Conservation (phyloP, 2,113 vertebrate genomes). For the Engraulis encrasicolus region DNA sequence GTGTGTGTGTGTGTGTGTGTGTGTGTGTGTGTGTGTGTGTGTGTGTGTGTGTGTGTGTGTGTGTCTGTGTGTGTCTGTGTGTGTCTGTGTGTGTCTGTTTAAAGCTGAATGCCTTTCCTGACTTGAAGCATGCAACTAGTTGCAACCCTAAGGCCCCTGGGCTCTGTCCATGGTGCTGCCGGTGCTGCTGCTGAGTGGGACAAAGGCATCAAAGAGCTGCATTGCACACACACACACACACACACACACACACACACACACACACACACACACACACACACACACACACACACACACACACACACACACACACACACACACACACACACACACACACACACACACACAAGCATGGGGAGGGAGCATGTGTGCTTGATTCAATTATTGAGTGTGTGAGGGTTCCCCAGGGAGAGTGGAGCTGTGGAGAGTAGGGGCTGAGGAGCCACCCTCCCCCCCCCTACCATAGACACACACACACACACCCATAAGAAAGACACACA, state of each 20-base stretch:
- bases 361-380: conserved; percentile 85
- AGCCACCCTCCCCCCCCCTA: conserved; percentile 66
- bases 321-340: conserved; percentile 29
- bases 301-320: background rate
- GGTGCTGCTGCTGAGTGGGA: conserved; percentile 65
- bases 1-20: too few relatives aligned
- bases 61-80: too few relatives aligned
- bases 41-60: too few relatives aligned
- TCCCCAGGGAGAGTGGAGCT: conserved; percentile 78
- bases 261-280: background rate
- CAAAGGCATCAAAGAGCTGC: conserved; percentile 70
- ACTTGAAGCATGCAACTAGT: conserved; percentile 69
- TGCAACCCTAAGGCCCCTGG: conserved; percentile 65
- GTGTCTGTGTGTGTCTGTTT: background rate
- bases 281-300: background rate
- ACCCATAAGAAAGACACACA: too few relatives aligned
- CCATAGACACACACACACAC: conserved; percentile 90
- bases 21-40: too few relatives aligned
- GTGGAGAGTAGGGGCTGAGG: conserved; percentile 51
- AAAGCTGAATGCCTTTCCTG: conserved; percentile 37
- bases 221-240: conserved; percentile 19
- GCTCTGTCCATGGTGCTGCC: conserved; percentile 69
- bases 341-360: conserved; percentile 64
- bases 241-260: background rate
- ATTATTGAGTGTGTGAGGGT: conserved; percentile 84